Evolutionary conservation across 2,797 vertebrate species (phyloP).

Genomic region (Brotula barbata): DNA sequence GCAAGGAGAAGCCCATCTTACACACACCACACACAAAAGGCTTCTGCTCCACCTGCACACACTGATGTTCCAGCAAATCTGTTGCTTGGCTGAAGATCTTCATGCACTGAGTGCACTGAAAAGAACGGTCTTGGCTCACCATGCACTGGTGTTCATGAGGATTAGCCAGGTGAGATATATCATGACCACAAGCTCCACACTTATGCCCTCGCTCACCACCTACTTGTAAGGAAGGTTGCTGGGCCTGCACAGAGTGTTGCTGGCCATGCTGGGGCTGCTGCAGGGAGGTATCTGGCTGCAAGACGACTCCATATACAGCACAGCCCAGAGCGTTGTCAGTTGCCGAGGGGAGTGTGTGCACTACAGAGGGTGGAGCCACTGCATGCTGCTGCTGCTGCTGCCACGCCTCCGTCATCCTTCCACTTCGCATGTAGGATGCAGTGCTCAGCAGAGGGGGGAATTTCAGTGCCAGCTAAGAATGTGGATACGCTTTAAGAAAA

Average conservation of each 20-base stretch:
- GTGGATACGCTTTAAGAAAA: slow-evolving; percentile 25
- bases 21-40: slow-evolving; percentile 95
- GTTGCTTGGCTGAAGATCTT: slow-evolving; percentile 98
- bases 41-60: slow-evolving; percentile 95
- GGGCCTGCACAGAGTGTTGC: slow-evolving; percentile 74
- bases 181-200: slow-evolving; percentile 91
- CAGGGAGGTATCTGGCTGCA: slow-evolving; percentile 85
- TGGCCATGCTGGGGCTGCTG: slow-evolving; percentile 80
- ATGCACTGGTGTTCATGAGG: slow-evolving; percentile 97
- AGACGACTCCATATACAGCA: slow-evolving; percentile 91
- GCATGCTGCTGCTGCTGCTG: slow-evolving; percentile 85
- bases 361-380: slow-evolving; percentile 86
- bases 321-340: slow-evolving; percentile 90
- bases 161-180: slow-evolving; percentile 91
- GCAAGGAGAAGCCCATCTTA: slow-evolving; percentile 97
- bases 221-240: slow-evolving; percentile 79
- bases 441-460: slow-evolving; percentile 31
- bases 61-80: slow-evolving; percentile 94
- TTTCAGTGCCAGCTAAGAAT: slow-evolving; percentile 20
- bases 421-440: slow-evolving; percentile 66
- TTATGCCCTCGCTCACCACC: slow-evolving; percentile 88
- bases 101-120: slow-evolving; percentile 97
- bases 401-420: slow-evolving; percentile 86
- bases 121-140: slow-evolving; percentile 92
- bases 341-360: slow-evolving; percentile 86